Evolutionary conservation across 2,113 vertebrate genomes (phyloP), one percentile per base, ranked within the genome.

Genomic region (Leucosticte australis): DNA sequence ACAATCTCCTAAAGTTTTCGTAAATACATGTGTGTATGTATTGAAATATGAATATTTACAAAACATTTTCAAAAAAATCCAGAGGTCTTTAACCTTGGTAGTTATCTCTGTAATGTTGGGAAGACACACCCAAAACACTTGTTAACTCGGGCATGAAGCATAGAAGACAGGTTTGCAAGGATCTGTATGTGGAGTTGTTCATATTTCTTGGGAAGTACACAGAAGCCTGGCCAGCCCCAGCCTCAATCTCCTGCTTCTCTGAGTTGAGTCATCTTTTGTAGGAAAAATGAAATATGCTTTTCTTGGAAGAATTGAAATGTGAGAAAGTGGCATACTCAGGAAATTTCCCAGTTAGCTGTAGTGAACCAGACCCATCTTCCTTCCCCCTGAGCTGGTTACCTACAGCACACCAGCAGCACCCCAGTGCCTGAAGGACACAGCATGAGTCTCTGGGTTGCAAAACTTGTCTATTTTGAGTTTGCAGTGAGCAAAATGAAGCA

Each of bases 161-260:
- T 24, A 83, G 71, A 74, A 59, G 68, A 37, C 15, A 41, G 27
- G 26, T 78, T 87, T 23, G 1, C 15, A 57, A 50, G 21, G 39
- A 46, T 13, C 37, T 33, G 5, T 74, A 2, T 0, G 0, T 16
- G 26, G 22, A 50, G 20, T 14, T 44, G 11, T 37, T 77, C 3
- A 0, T 47, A 13, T 49, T 85, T 65, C 31, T 63, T 0, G 0
- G 33, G 37, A 55, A 65, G 49, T 2, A 1, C 0, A 1, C 1
- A 2, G 59, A 76, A 64, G 42, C 20, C 27, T 62, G 47, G 27
- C 31, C 41, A 53, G 35, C 30, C 21, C n/a, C n/a, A 67, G 22
- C 18, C 28, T 59, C 47, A 24, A 18, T 57, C 17, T n/a, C 30
- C 44, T 55, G 21, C 47, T 87, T 81, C 44, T 64, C 65, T 4